Percentiles rank a stretch among this genome's conserved stretches.
Conservation (phyloP, 2,888 invertebrate genomes). For the Masnerella sp. region DNA sequence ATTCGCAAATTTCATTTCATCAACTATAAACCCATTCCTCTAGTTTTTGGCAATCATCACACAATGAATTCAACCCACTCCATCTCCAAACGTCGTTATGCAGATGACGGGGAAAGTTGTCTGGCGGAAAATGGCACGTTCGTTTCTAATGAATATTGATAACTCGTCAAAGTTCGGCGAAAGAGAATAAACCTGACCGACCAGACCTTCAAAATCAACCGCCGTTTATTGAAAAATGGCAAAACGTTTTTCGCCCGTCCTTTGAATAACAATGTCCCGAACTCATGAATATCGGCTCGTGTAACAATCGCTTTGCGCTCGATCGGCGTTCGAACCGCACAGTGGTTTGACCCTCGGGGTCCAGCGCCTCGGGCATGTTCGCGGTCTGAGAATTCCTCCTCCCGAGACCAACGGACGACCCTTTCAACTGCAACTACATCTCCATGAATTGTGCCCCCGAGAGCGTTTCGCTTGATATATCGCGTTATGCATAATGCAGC, state of each 20-base stretch:
- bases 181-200: not conserved
- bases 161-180: not conserved
- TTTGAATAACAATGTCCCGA: constrained; percentile 9
- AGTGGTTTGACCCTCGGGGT: constrained; percentile 74
- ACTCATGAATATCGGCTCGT: constrained; percentile 64
- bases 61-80: too few species aligned
- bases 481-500: constrained; percentile 25
- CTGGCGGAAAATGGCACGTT: not conserved
- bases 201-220: not conserved
- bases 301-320: constrained; percentile 67
- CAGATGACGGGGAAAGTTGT: not conserved
- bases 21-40: not conserved
- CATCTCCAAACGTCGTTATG: too few species aligned
- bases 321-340: constrained; percentile 71
- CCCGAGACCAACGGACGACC: constrained; percentile 73
- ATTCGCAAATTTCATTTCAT: too few species aligned
- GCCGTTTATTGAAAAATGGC: not conserved
- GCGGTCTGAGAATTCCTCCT: constrained; percentile 76
- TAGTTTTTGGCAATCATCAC: too few species aligned
- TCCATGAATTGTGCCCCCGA: constrained; percentile 60
- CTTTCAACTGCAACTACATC: constrained; percentile 73
- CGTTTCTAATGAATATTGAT: not conserved
- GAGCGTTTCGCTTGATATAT: constrained; percentile 54
- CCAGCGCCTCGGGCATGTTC: constrained; percentile 72
- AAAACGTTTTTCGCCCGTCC: not conserved